Base-by-base conservation (phyloP, 2,888 invertebrate species). In the Agrenia bidenticulata region DNA sequence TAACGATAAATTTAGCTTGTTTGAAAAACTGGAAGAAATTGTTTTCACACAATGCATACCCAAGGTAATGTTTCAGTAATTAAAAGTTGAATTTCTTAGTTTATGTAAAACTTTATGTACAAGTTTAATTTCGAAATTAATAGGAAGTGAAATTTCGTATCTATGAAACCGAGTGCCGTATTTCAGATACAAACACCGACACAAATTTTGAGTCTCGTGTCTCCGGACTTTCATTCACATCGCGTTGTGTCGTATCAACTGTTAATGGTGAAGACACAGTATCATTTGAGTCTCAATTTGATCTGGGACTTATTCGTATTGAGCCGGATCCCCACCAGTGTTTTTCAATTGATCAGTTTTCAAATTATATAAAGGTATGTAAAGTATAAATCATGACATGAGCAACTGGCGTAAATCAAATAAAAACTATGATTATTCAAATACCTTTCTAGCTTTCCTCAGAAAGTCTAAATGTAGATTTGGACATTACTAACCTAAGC, bases 341-440 rank as follows among this genome's bases (percentile, higher is more conserved):
- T 21, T 64, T 75, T 13, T 76, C 73, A 17, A 69, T 76, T 9
- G 76, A 76, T 54, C 76, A 76, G 39, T 75, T 76, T 55, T 75
- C 76, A 1, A 76, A 76, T 65, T 76, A 76, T 37, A 71, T 76
- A n/a, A 76, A 73, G 26, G 76, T 76, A 67, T 42, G 57, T 23
- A 11, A 55, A 23, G 7, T 37, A 19, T 49, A 15, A n/a, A n/a
- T n/a, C n/a, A n/a, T n/a, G n/a, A n/a, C n/a, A n/a, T n/a, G n/a
- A n/a, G n/a, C n/a, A n/a, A n/a, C n/a, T 7, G 13, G 49, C 13
- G 13, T 49, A 49, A 49, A 15, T 4, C 53, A 26, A 9, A 9
- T 23, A 13, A 21, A n/a, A 7, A 49, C 17, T 17, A n/a, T 49
- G 13, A n/a, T 9, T 61, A 57, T 27, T 60, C 7, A 23, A 42